phyloP scores from a whole-genome alignment of 2,113 vertebrate species.

The Caloenas nicobarica region DNA sequence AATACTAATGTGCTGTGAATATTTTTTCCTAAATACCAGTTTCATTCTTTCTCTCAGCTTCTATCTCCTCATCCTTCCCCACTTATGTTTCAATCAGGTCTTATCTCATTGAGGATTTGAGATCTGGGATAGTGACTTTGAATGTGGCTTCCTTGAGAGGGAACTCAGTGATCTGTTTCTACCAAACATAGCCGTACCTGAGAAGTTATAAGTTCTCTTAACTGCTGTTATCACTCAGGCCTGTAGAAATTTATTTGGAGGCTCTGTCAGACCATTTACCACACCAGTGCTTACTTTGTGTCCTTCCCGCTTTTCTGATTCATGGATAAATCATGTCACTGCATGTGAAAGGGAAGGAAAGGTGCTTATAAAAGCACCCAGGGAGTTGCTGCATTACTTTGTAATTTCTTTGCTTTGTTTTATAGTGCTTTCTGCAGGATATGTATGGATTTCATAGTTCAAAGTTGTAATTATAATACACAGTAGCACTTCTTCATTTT shows the following conservation, averaged over 20 bases:
- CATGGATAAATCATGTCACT: not conserved
- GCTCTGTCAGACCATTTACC: not conserved
- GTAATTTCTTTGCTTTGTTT: not conserved
- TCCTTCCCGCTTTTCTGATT: not conserved
- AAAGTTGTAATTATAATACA: not conserved
- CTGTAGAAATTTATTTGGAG: not conserved
- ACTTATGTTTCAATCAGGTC: not conserved
- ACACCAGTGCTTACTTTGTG: not conserved
- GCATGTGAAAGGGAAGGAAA: not conserved
- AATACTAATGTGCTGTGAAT: not conserved
- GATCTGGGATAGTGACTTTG: not conserved
- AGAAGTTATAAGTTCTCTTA: not conserved
- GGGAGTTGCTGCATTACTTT: not conserved
- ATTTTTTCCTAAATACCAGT: not conserved
- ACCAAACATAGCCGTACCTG: not conserved
- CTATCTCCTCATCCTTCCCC: not conserved
- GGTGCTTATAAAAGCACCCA: not conserved
- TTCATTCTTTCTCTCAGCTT: not conserved
- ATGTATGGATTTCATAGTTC: not conserved
- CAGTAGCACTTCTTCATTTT: not conserved
- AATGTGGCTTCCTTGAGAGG: not conserved
- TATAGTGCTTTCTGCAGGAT: not conserved
- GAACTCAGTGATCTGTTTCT: not conserved
- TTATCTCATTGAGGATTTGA: not conserved
- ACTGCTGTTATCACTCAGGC: not conserved